These are phyloP conservation scores for Cataglyphis livida DNA, from an alignment of 2,888 invertebrate genomes.

Conservation along the genomic window DNA sequence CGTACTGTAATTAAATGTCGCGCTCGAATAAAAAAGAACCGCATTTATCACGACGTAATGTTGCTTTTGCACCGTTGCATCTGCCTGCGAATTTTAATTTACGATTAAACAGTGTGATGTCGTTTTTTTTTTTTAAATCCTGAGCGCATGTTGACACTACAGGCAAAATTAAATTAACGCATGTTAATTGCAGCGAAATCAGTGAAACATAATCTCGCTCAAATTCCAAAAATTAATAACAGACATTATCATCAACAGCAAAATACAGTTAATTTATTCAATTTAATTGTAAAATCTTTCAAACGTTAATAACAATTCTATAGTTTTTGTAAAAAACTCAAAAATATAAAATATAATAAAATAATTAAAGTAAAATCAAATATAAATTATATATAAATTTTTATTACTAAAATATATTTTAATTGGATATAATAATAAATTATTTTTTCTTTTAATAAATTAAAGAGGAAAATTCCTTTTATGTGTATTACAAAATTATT, in stretches of 20 bases:
- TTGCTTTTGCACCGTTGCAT: constrained; percentile 28
- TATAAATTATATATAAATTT: neutral
- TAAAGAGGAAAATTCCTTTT: neutral
- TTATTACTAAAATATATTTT: neutral
- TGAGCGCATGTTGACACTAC: neutral
- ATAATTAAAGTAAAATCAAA: neutral
- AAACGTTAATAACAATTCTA: neutral
- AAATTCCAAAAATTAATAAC: constrained; percentile 13
- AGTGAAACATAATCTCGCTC: neutral
- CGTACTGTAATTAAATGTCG: constrained; percentile 47
- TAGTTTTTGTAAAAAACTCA: neutral
- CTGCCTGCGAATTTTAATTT: constrained; percentile 28
- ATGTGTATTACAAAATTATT: neutral
- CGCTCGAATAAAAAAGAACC: constrained; percentile 36
- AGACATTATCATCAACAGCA: neutral
- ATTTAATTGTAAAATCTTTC: neutral
- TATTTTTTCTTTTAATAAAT: neutral
- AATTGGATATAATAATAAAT: neutral
- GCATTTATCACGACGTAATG: constrained; percentile 29
- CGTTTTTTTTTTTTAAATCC: constrained; percentile 17
- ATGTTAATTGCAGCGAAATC: constrained; percentile 29
- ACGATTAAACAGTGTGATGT: constrained; percentile 16
- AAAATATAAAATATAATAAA: neutral
- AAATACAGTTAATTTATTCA: neutral
- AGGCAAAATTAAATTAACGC: constrained; percentile 15